These are phyloP conservation scores for Noctua comes DNA, from an alignment of 2,888 invertebrate genomes.

Conservation along the genomic window DNA sequence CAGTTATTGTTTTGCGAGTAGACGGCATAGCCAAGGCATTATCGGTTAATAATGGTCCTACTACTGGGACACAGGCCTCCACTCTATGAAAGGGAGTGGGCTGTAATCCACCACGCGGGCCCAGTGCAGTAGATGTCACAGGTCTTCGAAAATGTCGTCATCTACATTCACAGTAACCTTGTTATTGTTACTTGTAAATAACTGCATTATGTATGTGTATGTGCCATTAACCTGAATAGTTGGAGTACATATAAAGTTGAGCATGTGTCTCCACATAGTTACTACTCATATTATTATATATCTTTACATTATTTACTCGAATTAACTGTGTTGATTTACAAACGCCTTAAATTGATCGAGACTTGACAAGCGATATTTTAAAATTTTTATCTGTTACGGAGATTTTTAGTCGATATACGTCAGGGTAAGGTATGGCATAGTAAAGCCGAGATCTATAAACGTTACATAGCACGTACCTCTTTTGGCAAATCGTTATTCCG, in stretches of 20 bases:
- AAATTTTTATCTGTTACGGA: neutral
- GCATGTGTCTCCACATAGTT: conserved; percentile 7
- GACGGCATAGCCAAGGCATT: neutral
- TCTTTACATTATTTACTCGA: conserved; percentile 6
- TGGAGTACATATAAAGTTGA: conserved; percentile 12
- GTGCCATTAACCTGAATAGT: conserved; percentile 46
- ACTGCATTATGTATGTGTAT: conserved; percentile 3
- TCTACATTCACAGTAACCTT: conserved; percentile 27
- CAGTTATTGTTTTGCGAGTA: neutral
- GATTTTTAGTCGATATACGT: neutral
- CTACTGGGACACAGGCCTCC: neutral
- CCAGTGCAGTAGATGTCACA: neutral
- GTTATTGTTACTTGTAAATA: conserved; percentile 46
- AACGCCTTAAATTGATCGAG: neutral
- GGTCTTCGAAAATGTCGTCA: neutral
- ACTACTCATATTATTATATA: neutral
- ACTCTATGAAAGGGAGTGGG: neutral
- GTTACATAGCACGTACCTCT: neutral
- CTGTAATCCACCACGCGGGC: neutral
- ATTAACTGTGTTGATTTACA: neutral
- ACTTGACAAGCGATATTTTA: neutral
- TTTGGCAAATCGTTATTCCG: neutral
- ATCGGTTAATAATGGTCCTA: neutral
- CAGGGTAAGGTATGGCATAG: no score
- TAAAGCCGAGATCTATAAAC: neutral